Base-by-base conservation (phyloP, 2,888 invertebrate genomes). In the Oxyteleia sp. region DNA sequence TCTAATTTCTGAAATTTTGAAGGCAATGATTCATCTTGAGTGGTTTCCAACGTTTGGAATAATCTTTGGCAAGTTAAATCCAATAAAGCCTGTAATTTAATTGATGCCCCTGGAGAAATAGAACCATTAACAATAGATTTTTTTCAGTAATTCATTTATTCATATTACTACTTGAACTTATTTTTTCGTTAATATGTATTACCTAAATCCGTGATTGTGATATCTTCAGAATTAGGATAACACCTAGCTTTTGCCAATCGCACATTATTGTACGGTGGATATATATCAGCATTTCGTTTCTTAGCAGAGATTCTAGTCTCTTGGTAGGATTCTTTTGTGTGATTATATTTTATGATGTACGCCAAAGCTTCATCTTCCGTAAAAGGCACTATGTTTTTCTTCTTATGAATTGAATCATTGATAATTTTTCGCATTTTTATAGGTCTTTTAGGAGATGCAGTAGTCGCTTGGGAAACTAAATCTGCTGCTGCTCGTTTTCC, bases 401-500 rank as follows among this genome's bases (percentile, higher is more conserved):
- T 20, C 5, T 16, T 13, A 7, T 45, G n/a, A 10, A 61, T 2
- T 23, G 45, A 61, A 2, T 61, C 4, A 23, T 8, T 23, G 4
- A 61, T 8, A 4, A 61, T 61, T 45, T 61, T 43, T 8, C 47
- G 29, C 4, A 69, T 55, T 29, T 45, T 45, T 15, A 45, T 41
- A 20, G 69, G 32, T 69, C 45, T 5, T 13, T 29, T 16, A 4
- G 69, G 20, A 26, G 57, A 57, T 11, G 16, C 13, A 45, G 43
- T 16, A 32, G 45, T 55, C 16, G 69, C 18, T 57, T 57, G 23
- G 8, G 3, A 5, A 16, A 69, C 29, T 13, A 69, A 47, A 57
- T 69, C 57, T 13, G 47, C 55, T 18, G 59, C 61, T 32, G 71
- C 51, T 18, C 49, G 49, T 26, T 72, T 72, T 18, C 61, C 59